Base-by-base conservation (phyloP, 2,113 vertebrate genomes). In the Polypterus senegalus region DNA sequence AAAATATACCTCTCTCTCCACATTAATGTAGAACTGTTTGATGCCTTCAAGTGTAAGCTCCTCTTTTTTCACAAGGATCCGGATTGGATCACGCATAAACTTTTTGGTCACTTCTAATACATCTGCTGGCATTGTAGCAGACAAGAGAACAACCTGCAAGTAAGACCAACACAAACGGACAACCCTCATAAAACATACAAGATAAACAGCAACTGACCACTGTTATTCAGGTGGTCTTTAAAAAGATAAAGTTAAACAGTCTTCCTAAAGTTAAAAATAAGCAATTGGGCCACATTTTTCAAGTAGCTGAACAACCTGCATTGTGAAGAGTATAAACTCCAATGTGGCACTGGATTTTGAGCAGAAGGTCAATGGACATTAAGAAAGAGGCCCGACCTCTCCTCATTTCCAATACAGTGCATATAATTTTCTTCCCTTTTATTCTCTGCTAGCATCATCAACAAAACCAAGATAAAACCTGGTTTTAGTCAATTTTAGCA, bases 21-120 rank as follows among this genome's bases (percentile, higher is more conserved):
- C 94, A 64, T 98, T 97, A 61, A 99, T 97, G 80, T 99, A 99
- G 84, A 98, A 99, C 9, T 97, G 95, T 79, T 98, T 98, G 79
- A 98, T 98, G 79, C 95, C 94, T 90, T 99, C 96, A 11, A 99
- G 88, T 68, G 95, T 97, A 70, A 99, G 89, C 74, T 98, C 96
- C 73, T 98, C 95, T 65, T 99, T 99, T 72, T 99, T 99, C 74
- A 99, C 96, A 73, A 99, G 66, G 74, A 99, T 97, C 70, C 93
- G 91, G 76, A 98, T 86, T 10, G 95, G 95, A 59, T 99, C 94
- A 65, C 93, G 85, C 96, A 99, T 99, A 69, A 99, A 99, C 71
- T 99, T 99, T 77, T 96, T 98, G 67, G 95, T 98, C 75, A 99
- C 96, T 76, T 99, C 96, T 83, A 99, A 80, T 69, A 99, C 95